Percentiles rank a stretch among this genome's conserved stretches.
Conservation (phyloP, 2,797 vertebrate species). For the Pteronotus mesoamericanus region DNA sequence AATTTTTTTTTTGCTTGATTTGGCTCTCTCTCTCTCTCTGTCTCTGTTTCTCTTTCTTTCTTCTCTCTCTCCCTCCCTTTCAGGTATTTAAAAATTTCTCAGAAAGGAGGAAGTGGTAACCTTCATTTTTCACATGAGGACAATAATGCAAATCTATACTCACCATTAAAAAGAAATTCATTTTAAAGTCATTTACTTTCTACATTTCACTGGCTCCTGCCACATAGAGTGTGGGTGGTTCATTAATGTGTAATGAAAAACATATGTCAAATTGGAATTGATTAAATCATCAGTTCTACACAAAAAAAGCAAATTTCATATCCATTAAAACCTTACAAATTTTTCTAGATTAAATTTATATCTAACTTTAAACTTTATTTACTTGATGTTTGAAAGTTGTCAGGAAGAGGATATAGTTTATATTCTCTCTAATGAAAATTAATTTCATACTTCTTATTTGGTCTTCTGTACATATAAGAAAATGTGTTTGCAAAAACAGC, state of each 20-base stretch:
- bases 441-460: not conserved
- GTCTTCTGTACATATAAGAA: not conserved
- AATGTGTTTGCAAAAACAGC: not conserved
- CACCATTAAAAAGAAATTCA: not conserved
- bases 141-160: slow-evolving; percentile 23
- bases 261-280: slow-evolving; percentile 45
- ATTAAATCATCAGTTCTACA: slow-evolving; percentile 35
- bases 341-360: slow-evolving; percentile 37
- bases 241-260: slow-evolving; percentile 55
- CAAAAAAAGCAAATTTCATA: slow-evolving; percentile 31
- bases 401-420: not conserved
- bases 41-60: too few species aligned
- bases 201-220: slow-evolving; percentile 50
- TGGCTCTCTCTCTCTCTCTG: not conserved
- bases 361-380: slow-evolving; percentile 41
- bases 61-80: not conserved
- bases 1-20: not conserved
- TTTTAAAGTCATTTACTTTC: slow-evolving; percentile 34
- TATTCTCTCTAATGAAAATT: not conserved
- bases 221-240: slow-evolving; percentile 51
- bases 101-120: not conserved
- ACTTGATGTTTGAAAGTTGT: not conserved
- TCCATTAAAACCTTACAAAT: slow-evolving; percentile 7
- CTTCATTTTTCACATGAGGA: slow-evolving; percentile 41
- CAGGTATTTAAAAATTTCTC: not conserved